These are phyloP conservation scores for Eretmocerus hayati DNA, from an alignment of 2,888 invertebrate species.

Conservation along the genomic window DNA sequence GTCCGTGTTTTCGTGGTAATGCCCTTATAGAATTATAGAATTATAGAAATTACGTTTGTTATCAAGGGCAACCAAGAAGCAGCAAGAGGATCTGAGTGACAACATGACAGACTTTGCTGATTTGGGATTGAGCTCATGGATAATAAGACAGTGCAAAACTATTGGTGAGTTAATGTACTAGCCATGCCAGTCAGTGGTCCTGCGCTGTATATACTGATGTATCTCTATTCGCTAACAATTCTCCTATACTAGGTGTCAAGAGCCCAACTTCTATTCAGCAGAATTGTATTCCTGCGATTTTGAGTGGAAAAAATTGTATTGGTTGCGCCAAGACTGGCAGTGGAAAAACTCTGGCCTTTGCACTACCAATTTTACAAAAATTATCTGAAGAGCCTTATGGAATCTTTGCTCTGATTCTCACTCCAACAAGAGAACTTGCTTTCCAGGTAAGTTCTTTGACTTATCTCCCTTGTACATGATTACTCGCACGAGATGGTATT, in stretches of 20 bases:
- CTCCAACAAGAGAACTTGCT: constrained; percentile 90
- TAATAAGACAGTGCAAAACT: constrained; percentile 61
- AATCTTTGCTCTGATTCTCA: constrained; percentile 88
- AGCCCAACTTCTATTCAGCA: constrained; percentile 75
- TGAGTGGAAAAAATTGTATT: constrained; percentile 79
- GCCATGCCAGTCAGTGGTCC: no score
- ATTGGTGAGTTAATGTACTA: no score
- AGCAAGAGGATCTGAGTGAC: no score
- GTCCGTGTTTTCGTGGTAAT: no score
- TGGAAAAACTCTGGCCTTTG: constrained; percentile 97
- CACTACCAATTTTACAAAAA: constrained; percentile 85
- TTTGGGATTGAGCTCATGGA: constrained; percentile 65
- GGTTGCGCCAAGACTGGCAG: constrained; percentile 97
- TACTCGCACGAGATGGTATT: no score
- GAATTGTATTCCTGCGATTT: constrained; percentile 71
- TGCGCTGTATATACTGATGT: no score
- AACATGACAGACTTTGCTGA: constrained; percentile 50
- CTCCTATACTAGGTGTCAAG: constrained; percentile 56
- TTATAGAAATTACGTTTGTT: no score
- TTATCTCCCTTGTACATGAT: no score
- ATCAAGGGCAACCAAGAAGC: no score
- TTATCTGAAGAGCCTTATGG: constrained; percentile 92
- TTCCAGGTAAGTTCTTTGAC: constrained; percentile 65
- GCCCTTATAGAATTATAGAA: no score
- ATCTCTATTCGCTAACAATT: neutral